Conservation (phyloP, 2,113 vertebrate genomes). For the Nannospalax galili region DNA sequence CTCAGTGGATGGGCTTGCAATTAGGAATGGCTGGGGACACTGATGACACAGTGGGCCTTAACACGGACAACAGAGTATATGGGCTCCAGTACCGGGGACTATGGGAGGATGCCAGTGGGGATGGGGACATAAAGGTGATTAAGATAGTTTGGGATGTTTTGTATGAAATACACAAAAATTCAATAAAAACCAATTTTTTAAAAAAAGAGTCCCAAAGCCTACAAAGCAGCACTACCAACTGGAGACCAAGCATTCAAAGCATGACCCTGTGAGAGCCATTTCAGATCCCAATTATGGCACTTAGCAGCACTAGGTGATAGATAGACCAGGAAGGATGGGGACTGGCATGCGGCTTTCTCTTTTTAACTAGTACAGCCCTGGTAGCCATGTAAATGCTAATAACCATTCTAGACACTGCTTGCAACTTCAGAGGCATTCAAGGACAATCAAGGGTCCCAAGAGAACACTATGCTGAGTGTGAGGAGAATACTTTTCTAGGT, state of each 20-base stretch:
- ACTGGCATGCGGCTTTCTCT: not conserved
- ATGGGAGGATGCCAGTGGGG: no score
- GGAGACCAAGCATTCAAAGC: not conserved
- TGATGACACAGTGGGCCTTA: no score
- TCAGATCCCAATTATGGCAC: not conserved
- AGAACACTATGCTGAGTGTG: not conserved
- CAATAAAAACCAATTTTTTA: no score
- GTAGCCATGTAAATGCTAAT: not conserved
- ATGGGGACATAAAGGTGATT: no score
- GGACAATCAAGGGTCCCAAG: not conserved
- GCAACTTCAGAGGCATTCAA: slow-evolving; percentile 26
- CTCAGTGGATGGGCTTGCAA: no score
- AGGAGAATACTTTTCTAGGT: slow-evolving; percentile 2
- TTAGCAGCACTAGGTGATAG: not conserved
- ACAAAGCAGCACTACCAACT: not conserved
- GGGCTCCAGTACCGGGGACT: no score
- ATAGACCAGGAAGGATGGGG: not conserved
- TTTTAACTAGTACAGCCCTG: slow-evolving; percentile 30
- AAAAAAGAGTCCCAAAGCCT: not conserved
- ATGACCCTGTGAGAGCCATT: not conserved
- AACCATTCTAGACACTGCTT: not conserved
- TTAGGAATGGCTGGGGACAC: no score
- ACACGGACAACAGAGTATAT: no score
- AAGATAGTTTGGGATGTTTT: no score
- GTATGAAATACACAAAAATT: no score